phyloP scores from a whole-genome alignment of 1,140 invertebrate genomes.

The Drosophila serrata region DNA sequence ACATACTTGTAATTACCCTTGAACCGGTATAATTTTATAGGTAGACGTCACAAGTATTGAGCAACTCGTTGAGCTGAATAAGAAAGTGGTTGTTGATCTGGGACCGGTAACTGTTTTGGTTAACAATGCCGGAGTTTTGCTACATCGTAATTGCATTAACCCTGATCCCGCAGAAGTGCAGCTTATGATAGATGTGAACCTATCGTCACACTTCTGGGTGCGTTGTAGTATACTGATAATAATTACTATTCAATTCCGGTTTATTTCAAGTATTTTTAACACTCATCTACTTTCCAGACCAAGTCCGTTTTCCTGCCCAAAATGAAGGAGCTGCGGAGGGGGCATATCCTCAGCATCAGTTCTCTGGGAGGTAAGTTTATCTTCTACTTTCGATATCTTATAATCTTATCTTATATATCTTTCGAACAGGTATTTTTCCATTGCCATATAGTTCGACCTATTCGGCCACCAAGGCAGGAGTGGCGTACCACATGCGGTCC shows the following conservation, averaged over 20 bases:
- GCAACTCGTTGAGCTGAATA: constrained; percentile 36
- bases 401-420: not conserved
- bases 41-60: constrained; percentile 42
- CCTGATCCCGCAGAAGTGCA: constrained; percentile 51
- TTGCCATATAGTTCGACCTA: constrained; percentile 78
- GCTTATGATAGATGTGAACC: constrained; percentile 63
- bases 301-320: constrained; percentile 89
- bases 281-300: constrained; percentile 85
- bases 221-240: not conserved
- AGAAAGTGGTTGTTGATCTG: constrained; percentile 46
- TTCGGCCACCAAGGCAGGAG: constrained; percentile 91
- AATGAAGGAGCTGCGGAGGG: constrained; percentile 93
- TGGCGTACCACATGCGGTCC: constrained; percentile 90
- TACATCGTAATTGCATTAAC: constrained; percentile 29
- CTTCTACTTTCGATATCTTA: not conserved
- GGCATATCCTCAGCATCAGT: constrained; percentile 94
- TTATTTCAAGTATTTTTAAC: not conserved
- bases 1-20: too few relatives aligned
- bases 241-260: too few relatives aligned
- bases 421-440: constrained; percentile 25
- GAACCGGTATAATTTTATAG: constrained; percentile 17
- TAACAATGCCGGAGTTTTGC: constrained; percentile 73
- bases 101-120: constrained; percentile 69
- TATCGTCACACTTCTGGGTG: constrained; percentile 69
- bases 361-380: constrained; percentile 89